These are phyloP conservation scores for Brotogeris chrysoptera DNA, from an alignment of 2,797 vertebrate genomes.

Conservation along the genomic window DNA sequence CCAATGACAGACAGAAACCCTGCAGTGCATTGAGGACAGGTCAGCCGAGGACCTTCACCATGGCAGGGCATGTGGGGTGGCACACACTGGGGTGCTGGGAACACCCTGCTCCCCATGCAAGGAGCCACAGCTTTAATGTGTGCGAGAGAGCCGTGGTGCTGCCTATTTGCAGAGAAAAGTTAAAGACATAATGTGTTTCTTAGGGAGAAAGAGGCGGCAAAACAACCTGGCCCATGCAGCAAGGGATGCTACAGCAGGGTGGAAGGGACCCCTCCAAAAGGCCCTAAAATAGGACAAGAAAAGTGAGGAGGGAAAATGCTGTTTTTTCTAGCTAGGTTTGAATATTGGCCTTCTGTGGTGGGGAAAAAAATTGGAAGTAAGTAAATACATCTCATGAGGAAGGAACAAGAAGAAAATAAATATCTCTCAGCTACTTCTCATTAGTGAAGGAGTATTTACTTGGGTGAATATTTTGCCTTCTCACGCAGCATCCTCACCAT, in stretches of 20 bases:
- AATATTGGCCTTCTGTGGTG: not conserved
- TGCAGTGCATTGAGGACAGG: not conserved
- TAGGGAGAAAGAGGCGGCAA: not conserved
- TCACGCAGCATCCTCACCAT: not conserved
- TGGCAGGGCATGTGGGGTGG: fast-evolving
- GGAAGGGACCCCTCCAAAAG: not conserved
- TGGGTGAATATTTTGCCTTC: not conserved
- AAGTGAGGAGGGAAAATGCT: not conserved
- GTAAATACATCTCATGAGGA: not conserved
- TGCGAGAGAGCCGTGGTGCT: not conserved
- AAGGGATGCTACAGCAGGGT: not conserved
- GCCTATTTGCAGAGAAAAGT: not conserved
- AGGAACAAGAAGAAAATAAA: not conserved
- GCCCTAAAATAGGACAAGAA: not conserved
- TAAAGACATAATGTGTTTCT: not conserved
- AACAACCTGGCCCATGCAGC: fast-evolving
- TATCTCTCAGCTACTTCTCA: not conserved
- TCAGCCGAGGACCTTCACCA: not conserved
- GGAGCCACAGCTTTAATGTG: not conserved
- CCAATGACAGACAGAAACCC: not conserved
- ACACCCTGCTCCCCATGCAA: not conserved
- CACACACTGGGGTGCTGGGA: not conserved
- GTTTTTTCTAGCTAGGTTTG: not conserved
- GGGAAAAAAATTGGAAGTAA: not conserved
- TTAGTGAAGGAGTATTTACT: not conserved